Evolutionary conservation across 2,113 vertebrate genomes (phyloP).

Genomic region (Anoplopoma fimbria): DNA sequence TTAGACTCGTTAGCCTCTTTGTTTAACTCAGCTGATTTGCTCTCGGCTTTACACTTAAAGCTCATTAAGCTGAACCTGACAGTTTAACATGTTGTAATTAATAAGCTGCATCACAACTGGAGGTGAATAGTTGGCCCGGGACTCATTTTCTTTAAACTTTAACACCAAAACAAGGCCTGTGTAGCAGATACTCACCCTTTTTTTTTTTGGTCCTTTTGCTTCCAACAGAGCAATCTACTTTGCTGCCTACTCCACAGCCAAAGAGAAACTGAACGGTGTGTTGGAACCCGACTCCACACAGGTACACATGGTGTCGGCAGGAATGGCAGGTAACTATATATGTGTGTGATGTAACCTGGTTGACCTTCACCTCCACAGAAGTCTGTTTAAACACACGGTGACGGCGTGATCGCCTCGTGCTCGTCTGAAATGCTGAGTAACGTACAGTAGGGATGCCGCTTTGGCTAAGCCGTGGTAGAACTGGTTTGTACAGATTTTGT

Average conservation of each 20-base stretch:
- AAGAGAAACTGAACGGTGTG: constrained; percentile 92
- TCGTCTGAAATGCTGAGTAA: too few species aligned
- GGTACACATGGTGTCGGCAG: constrained; percentile 97
- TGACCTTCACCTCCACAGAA: neutral
- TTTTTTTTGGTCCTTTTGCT: neutral
- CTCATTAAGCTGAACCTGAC: constrained; percentile 38
- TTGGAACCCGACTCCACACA: constrained; percentile 94
- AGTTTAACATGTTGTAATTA: constrained; percentile 39
- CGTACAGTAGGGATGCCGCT: too few species aligned
- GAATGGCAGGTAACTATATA: constrained; percentile 91
- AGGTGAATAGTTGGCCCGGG: neutral
- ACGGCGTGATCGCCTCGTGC: too few species aligned
- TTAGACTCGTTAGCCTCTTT: neutral
- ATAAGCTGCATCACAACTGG: neutral
- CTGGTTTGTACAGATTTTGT: too few species aligned
- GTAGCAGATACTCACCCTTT: neutral
- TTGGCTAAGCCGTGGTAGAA: too few species aligned
- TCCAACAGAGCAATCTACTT: constrained; percentile 95
- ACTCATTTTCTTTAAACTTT: constrained; percentile 31
- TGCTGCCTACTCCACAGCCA: constrained; percentile 96
- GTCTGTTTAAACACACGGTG: too few species aligned
- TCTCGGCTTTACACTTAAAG: constrained; percentile 20
- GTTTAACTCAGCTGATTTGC: constrained; percentile 19
- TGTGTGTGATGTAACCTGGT: neutral
- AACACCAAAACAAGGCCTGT: neutral